Evolutionary conservation across 2,888 invertebrate genomes (phyloP), one percentile per base, ranked within the genome.

Genomic region (Dichetophora obliterata): DNA sequence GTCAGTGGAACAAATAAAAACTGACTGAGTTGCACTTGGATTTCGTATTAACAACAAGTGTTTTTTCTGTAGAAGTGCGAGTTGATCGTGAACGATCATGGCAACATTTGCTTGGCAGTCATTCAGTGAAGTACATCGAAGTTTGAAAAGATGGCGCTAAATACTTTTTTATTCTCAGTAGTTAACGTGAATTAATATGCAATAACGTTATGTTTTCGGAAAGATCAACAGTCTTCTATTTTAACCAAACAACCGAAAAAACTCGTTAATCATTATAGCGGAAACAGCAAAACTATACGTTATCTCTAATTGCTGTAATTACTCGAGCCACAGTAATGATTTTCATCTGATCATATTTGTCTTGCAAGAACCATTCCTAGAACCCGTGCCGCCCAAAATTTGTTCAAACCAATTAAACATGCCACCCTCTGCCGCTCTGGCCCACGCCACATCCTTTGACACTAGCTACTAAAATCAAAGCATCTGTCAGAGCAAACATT

Each of bases 61-160:
- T 57, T 16, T 71, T 71, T 71, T 71, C 57, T 19, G 5, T 71
- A 59, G 59, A 71, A 71, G 19, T 71, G 37, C 71, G 57, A 57
- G 50, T 16, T 14, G 68, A n/a, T 6, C 11, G 48, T 24, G 37
- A 34, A 66, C 4, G 66, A 66, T 43, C 6, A 8, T 70, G 19
- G 57, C n/a, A 9, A 37, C n/a, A 16, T 37, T 22, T 66, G 43
- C 9, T 34, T 9, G n/a, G 11, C 24, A 43, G 37, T 57, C 37
- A 14, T 59, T n/a, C 24, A 27, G 11, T 43, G 8, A 34, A 14
- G 37, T 43, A 19, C 34, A 34, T 59, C 9, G 19, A 43, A 8
- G 65, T 31, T 65, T 19, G 5, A n/a, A 37, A 22, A n/a, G 37
- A 37, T 37, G 66, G 66, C 66, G 66, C 66, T 66, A 19, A 19